Base-by-base conservation (phyloP, 2,888 invertebrate species). In the Helicoverpa assulta region DNA sequence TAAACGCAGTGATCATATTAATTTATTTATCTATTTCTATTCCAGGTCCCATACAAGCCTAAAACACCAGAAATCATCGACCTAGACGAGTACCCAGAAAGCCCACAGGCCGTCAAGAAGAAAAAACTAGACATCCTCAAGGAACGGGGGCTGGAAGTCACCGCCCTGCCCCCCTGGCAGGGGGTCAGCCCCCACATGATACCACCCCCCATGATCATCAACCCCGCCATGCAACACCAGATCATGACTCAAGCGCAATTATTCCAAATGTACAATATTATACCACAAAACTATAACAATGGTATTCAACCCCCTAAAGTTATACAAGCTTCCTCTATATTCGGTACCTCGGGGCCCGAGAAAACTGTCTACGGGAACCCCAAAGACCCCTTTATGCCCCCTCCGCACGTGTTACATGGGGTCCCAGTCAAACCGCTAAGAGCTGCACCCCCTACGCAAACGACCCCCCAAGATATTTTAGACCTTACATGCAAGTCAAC, bases 121-220 rank as follows among this genome's bases (percentile, higher is more conserved):
- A 96, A 97, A 76, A 98, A 97, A 85, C 93, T 98, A 8, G 98
- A 98, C 80, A 97, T 98, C 54, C 93, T 98, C 51, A 97, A 97
- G 69, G 97, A 98, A 84, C 96, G 97, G 16, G 98, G 98, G 0
- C 91, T 98, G 5, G 98, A 98, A 87, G 98, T 98, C 1, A 98
- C 98, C 0, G 97, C 98, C 0, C 96, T 98, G 0, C 93, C 96
- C 19, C 72, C 77, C 40, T 88, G 89, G 91, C 82, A 86, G 58
- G 81, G 71, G 57, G 80, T 71, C 54, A 81, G 80, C 16, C 81
- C 82, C 5, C 86, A 84, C 0, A 80, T 86, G 10, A 70, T 85
- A 2, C 65, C 81, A 33, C 83, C 87, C 14, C 83, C 88, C 19
- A 87, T 89, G 18, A 84, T 93, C n/a, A 84, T 94, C 21, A 95